Evolutionary conservation across 1,140 invertebrate species (phyloP).

Genomic region (Drosophila ambigua): DNA sequence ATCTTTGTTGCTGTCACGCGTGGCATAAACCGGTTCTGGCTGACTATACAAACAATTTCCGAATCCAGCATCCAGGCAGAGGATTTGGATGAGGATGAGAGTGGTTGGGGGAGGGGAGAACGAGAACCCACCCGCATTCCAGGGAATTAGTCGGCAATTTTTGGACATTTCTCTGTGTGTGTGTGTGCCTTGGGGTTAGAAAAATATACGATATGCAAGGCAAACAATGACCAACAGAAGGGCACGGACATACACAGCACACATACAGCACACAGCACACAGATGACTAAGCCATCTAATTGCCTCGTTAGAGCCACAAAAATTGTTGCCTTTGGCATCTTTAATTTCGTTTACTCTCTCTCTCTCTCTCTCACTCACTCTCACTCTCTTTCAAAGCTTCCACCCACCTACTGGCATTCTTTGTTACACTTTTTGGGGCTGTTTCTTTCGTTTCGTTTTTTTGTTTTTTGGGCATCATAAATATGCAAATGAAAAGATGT

Average conservation of each 20-base stretch:
- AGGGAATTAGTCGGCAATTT: conserved; percentile 60
- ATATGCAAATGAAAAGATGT: conserved; percentile 36
- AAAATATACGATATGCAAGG: conserved; percentile 30
- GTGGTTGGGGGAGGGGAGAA: background rate
- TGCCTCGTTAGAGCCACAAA: conserved; percentile 23
- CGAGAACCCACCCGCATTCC: conserved; percentile 68
- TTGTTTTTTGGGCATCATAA: conserved; percentile 7
- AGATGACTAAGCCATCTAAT: conserved; percentile 26
- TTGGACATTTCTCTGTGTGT: conserved; percentile 7
- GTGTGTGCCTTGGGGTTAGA: conserved; percentile 25
- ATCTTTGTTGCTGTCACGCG: conserved; percentile 62
- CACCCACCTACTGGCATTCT: conserved; percentile 28
- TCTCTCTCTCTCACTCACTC: background rate
- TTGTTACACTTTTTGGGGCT: too few relatives aligned
- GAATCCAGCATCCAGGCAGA: too few relatives aligned
- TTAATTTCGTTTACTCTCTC: background rate
- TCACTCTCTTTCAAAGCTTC: background rate
- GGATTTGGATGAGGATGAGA: background rate
- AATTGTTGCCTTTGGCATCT: background rate
- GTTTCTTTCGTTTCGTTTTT: background rate
- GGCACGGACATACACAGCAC: background rate
- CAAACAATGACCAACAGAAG: conserved; percentile 23
- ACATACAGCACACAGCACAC: too few relatives aligned
- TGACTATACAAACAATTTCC: conserved; percentile 31
- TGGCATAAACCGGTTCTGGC: conserved; percentile 42